Evolutionary conservation across 1,140 invertebrate genomes (phyloP).

Genomic region (Drosophila sturtevanti): DNA sequence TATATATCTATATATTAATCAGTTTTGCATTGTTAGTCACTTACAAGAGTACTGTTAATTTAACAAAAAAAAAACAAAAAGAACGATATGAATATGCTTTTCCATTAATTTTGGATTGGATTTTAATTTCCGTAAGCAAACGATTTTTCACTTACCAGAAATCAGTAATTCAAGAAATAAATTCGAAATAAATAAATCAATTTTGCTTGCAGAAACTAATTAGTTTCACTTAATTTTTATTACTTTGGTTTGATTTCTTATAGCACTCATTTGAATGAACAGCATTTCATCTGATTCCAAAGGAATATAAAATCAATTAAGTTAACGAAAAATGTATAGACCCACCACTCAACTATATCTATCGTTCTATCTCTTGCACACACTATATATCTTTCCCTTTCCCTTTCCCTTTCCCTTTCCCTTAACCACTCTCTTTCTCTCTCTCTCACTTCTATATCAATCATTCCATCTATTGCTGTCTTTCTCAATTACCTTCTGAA

Average conservation of each 20-base stretch:
- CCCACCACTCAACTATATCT: neutral
- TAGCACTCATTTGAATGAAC: conserved; percentile 30
- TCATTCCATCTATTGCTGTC: conserved; percentile 7
- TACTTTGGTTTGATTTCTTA: conserved; percentile 17
- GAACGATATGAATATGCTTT: neutral
- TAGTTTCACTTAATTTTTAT: conserved; percentile 42
- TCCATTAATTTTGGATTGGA: neutral
- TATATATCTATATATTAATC: no score
- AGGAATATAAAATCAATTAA: conserved; percentile 9
- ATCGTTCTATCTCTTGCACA: conserved; percentile 1
- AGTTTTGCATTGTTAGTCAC: conserved; percentile 36
- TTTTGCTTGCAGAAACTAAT: conserved; percentile 4
- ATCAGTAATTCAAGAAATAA: conserved; percentile 30
- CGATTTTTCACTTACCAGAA: conserved; percentile 42
- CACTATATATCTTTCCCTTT: neutral
- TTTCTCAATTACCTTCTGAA: conserved; percentile 89
- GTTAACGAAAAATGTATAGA: conserved; percentile 30
- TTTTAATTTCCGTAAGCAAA: neutral
- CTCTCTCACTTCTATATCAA: neutral
- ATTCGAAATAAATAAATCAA: conserved; percentile 35
- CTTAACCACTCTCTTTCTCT: neutral
- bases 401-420: neutral
- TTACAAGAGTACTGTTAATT: conserved; percentile 49
- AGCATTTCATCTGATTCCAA: conserved; percentile 16
- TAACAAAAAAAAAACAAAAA: neutral